Conservation (phyloP, 1,140 invertebrate species). For the Brachionus rubens region DNA sequence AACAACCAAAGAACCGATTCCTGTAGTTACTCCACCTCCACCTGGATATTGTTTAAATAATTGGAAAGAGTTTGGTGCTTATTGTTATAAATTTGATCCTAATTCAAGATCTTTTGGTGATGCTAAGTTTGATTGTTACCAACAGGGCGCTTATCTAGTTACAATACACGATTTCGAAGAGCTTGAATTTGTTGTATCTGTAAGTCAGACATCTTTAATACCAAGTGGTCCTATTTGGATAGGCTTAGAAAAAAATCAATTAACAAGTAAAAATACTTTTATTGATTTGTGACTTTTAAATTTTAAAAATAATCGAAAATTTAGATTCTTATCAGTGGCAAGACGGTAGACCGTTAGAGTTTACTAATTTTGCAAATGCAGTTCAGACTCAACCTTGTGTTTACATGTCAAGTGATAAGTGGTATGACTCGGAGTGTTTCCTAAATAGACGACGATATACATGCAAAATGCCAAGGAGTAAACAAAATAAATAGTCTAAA, state of each 20-base stretch:
- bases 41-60: slow-evolving; percentile 25
- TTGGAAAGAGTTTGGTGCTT: slow-evolving; percentile 35
- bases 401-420: background rate
- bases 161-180: slow-evolving; percentile 18
- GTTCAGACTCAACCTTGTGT: background rate
- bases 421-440: slow-evolving; percentile 40
- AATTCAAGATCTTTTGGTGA: slow-evolving; percentile 19
- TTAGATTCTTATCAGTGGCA: slow-evolving; percentile 23
- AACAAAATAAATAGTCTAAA: background rate
- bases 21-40: slow-evolving; percentile 13
- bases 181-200: slow-evolving; percentile 9
- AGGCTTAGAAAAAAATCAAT: slow-evolving; percentile 32
- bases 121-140: slow-evolving; percentile 41
- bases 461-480: slow-evolving; percentile 43
- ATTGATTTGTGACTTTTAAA: background rate
- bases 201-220: background rate
- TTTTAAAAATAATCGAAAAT: background rate
- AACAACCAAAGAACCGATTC: slow-evolving; percentile 13
- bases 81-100: slow-evolving; percentile 21
- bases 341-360: slow-evolving; percentile 12
- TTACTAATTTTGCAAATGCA: background rate
- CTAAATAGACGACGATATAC: background rate
- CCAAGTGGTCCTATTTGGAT: background rate
- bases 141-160: slow-evolving; percentile 9
- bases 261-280: background rate